These are phyloP conservation scores for Adineta ricciae DNA, from an alignment of 2,888 invertebrate species.

Conservation along the genomic window DNA sequence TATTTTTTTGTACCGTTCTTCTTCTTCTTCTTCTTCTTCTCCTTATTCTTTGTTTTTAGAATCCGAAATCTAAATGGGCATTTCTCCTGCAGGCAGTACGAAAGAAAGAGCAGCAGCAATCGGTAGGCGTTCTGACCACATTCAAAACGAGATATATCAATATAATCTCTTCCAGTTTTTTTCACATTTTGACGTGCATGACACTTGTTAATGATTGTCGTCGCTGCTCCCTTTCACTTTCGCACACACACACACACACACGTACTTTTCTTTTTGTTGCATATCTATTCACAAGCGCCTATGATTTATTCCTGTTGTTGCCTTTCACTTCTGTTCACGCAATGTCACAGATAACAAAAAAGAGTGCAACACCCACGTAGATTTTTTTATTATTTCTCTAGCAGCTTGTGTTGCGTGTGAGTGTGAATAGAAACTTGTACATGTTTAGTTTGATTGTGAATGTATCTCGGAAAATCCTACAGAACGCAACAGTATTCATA, in stretches of 20 bases:
- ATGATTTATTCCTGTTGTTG: background rate
- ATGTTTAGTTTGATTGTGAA: background rate
- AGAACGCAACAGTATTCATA: background rate
- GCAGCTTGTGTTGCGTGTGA: background rate
- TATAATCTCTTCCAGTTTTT: background rate
- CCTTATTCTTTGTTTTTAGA: slow-evolving; percentile 13
- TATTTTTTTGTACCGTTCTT: background rate
- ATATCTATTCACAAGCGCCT: background rate
- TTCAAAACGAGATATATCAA: background rate
- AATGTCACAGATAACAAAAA: background rate
- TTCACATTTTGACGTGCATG: background rate
- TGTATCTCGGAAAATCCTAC: background rate
- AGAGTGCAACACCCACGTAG: too few relatives aligned
- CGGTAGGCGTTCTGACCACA: background rate
- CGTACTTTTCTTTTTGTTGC: background rate
- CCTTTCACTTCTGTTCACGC: background rate
- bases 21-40: background rate
- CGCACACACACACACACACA: background rate
- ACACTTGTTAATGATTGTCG: background rate
- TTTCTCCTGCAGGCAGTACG: slow-evolving; percentile 31
- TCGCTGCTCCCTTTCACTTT: background rate
- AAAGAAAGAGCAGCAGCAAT: slow-evolving; percentile 25
- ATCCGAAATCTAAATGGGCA: slow-evolving; percentile 32
- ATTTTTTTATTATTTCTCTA: background rate
- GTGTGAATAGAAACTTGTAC: background rate